Evolutionary conservation across 2,113 vertebrate species (phyloP), one percentile per base, ranked within the genome.

Genomic region (Lasiurus cinereus): DNA sequence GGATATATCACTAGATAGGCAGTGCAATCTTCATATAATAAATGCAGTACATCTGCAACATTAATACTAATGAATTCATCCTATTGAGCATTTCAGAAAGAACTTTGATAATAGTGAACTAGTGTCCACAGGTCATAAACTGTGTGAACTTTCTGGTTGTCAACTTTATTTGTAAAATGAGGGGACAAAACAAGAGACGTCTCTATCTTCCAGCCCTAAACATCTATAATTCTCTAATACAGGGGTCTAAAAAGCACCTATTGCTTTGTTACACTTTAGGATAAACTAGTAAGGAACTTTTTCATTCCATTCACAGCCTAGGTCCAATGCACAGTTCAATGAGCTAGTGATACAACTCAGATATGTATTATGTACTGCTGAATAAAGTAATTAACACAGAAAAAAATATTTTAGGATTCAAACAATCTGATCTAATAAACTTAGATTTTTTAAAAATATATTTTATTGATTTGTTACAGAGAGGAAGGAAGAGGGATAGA

Each of bases 331-430:
- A 80, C 22, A 73, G 21, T 27, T 59, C 54, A 50, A 56, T 27
- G 54, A 33, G 11, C 31, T 74, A 59, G 27, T 62, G 48, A 56
- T 83, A 84, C 39, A 11, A 86, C 15, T 94, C 46, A 84, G 43
- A 46, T 85, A 78, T 56, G 8, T n/a, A 78, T 15, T 80, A 94
- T 2, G 31, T 50, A 88, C 13, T 82, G 22, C 8, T 95, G 39
- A 94, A 82, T 72, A 67, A 93, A 86, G 70, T 64, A 89, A 76
- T 29, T 78, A 92, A 72, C 21, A 92, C 19, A 70, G 48, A 94
- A 93, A 88, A 89, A 79, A 31, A 72, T 0, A 18, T 4, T 66
- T 88, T 83, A 94, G 36, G 52, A 82, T 64, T 94, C 83, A 94
- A 95, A 94, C 31, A 88, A 76, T 46, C 7, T 72, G 69, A 91